A percentile compares a stretch with the other conserved stretches of the same genome.
phyloP scores from a whole-genome alignment of 2,113 vertebrate species.

The Echinops telfairi region DNA sequence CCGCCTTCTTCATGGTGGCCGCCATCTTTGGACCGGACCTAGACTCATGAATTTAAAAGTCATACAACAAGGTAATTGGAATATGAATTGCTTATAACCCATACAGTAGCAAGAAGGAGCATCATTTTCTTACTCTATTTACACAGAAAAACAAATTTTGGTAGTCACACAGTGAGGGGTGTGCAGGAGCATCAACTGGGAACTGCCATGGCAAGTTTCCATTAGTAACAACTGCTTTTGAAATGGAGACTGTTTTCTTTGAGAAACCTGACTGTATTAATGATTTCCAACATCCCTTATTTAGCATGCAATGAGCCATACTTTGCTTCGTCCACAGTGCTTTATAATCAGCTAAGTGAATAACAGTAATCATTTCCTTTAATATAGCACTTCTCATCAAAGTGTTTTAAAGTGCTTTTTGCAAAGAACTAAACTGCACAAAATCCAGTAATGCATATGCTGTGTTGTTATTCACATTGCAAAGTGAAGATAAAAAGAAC shows the following conservation, averaged over 20 bases:
- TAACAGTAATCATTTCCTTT: slow-evolving; percentile 71
- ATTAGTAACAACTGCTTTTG: neutral
- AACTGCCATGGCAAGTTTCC: neutral
- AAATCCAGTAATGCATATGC: slow-evolving; percentile 52
- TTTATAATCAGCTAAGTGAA: slow-evolving; percentile 71
- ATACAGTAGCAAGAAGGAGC: slow-evolving; percentile 4
- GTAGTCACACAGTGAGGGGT: neutral
- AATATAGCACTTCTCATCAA: slow-evolving; percentile 67
- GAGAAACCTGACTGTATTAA: slow-evolving; percentile 40
- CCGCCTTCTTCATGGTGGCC: too few species aligned
- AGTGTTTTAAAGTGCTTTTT: slow-evolving; percentile 74
- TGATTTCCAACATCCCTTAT: slow-evolving; percentile 53
- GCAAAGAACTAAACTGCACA: slow-evolving; percentile 62
- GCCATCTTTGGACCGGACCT: too few species aligned
- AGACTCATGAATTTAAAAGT: neutral
- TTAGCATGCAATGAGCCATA: slow-evolving; percentile 50
- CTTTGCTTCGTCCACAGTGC: slow-evolving; percentile 62
- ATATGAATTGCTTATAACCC: neutral
- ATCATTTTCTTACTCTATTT: slow-evolving; percentile 19
- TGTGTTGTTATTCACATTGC: slow-evolving; percentile 46
- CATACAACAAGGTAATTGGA: neutral
- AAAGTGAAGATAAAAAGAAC: slow-evolving; percentile 60
- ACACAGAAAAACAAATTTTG: slow-evolving; percentile 9
- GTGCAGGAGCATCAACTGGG: neutral
- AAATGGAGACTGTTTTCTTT: slow-evolving; percentile 32